Evolutionary conservation across 2,888 invertebrate species (phyloP), one percentile per base, ranked within the genome.

Genomic region (Scotopteryx bipunctaria): DNA sequence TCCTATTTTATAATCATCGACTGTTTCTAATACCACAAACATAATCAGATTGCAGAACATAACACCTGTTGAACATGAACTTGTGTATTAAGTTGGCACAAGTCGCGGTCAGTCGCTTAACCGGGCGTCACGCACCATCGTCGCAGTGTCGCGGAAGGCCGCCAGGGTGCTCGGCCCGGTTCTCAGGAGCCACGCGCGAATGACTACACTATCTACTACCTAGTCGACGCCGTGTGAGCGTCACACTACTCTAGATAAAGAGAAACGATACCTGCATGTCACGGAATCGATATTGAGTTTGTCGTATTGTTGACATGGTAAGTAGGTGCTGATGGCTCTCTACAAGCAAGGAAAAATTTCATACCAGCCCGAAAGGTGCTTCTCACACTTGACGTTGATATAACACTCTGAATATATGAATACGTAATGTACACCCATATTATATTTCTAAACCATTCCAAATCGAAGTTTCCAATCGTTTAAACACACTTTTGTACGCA

Each of bases 171-270:
- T 27, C 71, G 78, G 71, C 82, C 81, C 74, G 74, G 70, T 81
- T 80, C 81, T 69, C 79, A 78, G 67, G 68, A 69, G 64, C 65
- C 71, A 81, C 79, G 84, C 85, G 70, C 76, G 64, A 55, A 56
- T 61, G 35, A 47, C 55, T 51, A n/a, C n/a, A n/a, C n/a, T n/a
- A n/a, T n/a, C n/a, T n/a, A n/a, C n/a, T n/a, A n/a, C n/a, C n/a
- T n/a, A n/a, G n/a, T n/a, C n/a, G n/a, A n/a, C 46, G 53, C 59
- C 69, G 71, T 76, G 77, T 73, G 76, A 80, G 67, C 71, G 80
- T 72, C 72, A 78, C 71, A 78, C 78, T 81, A 78, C 69, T 75
- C 81, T 65, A 80, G 69, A 73, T 76, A 67, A 57, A 65, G 63
- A 58, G 67, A 69, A 67, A 71, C 61, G 46, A 55, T 51, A 14